Conservation (phyloP, 1,140 invertebrate genomes). For the Drosophila funebris region DNA sequence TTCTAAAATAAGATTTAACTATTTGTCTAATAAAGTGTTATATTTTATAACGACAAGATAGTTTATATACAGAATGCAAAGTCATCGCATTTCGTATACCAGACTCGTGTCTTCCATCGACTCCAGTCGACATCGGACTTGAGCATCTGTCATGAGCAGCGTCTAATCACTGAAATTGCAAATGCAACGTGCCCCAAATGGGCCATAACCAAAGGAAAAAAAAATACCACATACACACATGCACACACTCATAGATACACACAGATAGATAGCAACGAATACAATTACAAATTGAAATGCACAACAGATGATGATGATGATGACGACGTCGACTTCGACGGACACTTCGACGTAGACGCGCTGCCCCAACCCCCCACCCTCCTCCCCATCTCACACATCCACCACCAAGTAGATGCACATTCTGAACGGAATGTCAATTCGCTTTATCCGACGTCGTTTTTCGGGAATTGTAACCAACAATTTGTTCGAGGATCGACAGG, state of each 20-base stretch:
- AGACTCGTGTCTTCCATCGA: neutral
- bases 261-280: conserved; percentile 11
- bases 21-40: too few relatives aligned
- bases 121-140: neutral
- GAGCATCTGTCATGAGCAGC: neutral
- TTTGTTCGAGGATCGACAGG: neutral
- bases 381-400: neutral
- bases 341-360: neutral
- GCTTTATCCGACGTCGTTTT: neutral
- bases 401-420: neutral
- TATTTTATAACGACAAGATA: too few relatives aligned
- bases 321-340: neutral
- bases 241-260: too few relatives aligned
- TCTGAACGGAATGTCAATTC: neutral
- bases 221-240: too few relatives aligned
- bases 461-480: conserved; percentile 13
- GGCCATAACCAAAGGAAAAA: conserved; percentile 16
- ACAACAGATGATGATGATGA: conserved; percentile 55
- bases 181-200: conserved; percentile 29
- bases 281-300: conserved; percentile 61
- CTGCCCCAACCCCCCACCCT: neutral
- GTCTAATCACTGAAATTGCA: conserved; percentile 17
- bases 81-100: neutral
- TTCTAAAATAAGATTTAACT: too few relatives aligned
- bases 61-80: neutral